Evolutionary conservation across 2,113 vertebrate species (phyloP), one percentile per base, ranked within the genome.

Genomic region (Lycaon pictus): DNA sequence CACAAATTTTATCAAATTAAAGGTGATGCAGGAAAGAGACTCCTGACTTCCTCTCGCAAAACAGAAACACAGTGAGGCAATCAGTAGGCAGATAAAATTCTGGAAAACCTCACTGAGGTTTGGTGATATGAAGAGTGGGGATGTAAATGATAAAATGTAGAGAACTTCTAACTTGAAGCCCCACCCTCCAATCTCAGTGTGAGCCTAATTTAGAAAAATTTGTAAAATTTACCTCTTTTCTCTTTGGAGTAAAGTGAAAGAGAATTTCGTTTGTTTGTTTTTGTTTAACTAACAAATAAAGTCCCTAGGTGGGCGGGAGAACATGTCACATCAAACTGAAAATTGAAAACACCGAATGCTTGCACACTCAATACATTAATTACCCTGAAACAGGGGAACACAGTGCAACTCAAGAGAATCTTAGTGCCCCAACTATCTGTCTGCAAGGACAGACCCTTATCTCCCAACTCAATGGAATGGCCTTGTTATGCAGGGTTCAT

Each of bases 271-370:
- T 62, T 62, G 22, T 71, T 37, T 56, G 4, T 67, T 63, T 51
- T 87, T 55, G 35, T 55, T 85, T 20, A 93, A 93, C 71, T n/a
- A 86, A 56, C 56, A 81, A 81, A 74, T 81, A 65, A 90, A 94
- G 56, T 86, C 32, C 85, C 37, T 71, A 32, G 65, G 22, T 74
- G 5, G 23, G 35, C 71, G 32, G n/a, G 43, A 93, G 22, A 84
- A 85, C 8, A 37, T 58, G 48, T n/a, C 20, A 63, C 62, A 37
- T 32, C 23, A 85, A 48, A 80, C 9, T 37, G 35, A 35, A 63
- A 25, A n/a, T 55, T 23, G 43, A 22, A 63, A 72, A 82, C n/a
- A 19, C 32, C 58, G 25, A 62, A n/a, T 10, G 19, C 7, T 92
- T 84, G 62, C 63, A 85, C 32, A 32, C 55, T 51, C 71, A 85